A percentile compares a stretch with the other conserved stretches of the same genome.
Evolutionary conservation across 2,888 invertebrate genomes (phyloP).

Genomic region (Ligdia adustata): DNA sequence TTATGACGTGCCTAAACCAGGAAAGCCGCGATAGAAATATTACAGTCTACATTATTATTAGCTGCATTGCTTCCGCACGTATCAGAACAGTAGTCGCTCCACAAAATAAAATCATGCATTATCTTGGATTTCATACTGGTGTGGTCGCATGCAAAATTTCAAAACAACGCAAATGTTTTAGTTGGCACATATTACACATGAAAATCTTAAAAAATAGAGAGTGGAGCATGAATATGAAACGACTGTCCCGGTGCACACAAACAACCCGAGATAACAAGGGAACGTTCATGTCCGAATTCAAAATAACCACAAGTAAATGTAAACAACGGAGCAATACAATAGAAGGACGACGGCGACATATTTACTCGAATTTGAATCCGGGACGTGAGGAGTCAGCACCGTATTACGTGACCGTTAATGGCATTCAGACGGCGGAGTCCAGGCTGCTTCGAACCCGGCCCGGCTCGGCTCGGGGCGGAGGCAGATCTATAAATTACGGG

Average conservation of each 20-base stretch:
- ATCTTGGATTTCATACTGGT: background rate
- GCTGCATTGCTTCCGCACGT: background rate
- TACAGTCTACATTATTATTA: conserved; percentile 16
- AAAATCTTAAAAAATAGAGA: conserved; percentile 34
- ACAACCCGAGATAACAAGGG: conserved; percentile 56
- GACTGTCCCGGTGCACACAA: conserved; percentile 46
- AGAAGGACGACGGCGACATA: conserved; percentile 63
- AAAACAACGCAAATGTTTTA: conserved; percentile 28
- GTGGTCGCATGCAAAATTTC: conserved; percentile 6
- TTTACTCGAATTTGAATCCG: conserved; percentile 76
- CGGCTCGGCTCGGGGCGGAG: conserved; percentile 65
- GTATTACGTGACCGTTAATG: conserved; percentile 77
- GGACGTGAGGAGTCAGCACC: conserved; percentile 70
- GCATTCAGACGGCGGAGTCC: conserved; percentile 44
- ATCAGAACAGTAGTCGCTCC: background rate
- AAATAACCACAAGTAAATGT: conserved; percentile 62
- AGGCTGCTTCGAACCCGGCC: conserved; percentile 43
- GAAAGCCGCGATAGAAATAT: conserved; percentile 20
- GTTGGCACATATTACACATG: conserved; percentile 23
- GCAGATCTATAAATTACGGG: conserved; percentile 79
- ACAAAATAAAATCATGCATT: conserved; percentile 1
- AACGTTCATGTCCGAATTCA: conserved; percentile 54
- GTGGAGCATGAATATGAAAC: conserved; percentile 47
- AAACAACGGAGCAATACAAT: conserved; percentile 64
- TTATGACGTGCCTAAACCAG: conserved; percentile 19